Percentiles rank a stretch among this genome's conserved stretches.
Conservation (phyloP, 2,113 vertebrate species). For the Ageneiosus marmoratus region DNA sequence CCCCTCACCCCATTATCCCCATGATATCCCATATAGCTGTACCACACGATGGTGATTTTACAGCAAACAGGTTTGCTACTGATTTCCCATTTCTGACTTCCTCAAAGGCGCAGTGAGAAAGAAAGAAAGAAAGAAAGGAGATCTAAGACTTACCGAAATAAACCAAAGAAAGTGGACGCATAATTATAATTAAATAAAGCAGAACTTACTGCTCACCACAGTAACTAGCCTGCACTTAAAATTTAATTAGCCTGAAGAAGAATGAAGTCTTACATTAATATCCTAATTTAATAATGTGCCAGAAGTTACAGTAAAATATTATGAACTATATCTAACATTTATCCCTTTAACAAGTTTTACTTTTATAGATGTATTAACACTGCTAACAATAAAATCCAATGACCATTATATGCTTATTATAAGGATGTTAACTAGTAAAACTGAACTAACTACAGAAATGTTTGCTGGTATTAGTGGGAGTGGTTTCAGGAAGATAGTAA, state of each 20-base stretch:
- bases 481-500: no score
- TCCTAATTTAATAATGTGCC: no score
- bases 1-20: background rate
- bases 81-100: background rate
- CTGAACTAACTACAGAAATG: no score
- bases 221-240: background rate
- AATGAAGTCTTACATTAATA: no score
- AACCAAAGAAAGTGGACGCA: background rate
- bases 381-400: no score
- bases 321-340: background rate
- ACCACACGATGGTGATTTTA: background rate
- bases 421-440: no score
- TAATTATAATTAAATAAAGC: background rate
- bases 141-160: background rate
- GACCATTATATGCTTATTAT: no score
- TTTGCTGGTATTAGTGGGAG: no score
- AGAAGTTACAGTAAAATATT: background rate
- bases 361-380: no score
- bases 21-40: background rate
- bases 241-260: background rate
- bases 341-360: no score
- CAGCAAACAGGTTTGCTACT: background rate
- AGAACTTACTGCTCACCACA: no score
- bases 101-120: background rate
- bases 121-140: background rate